Evolutionary conservation across 1,140 invertebrate species (phyloP).

Genomic region (Eumeta japonica): DNA sequence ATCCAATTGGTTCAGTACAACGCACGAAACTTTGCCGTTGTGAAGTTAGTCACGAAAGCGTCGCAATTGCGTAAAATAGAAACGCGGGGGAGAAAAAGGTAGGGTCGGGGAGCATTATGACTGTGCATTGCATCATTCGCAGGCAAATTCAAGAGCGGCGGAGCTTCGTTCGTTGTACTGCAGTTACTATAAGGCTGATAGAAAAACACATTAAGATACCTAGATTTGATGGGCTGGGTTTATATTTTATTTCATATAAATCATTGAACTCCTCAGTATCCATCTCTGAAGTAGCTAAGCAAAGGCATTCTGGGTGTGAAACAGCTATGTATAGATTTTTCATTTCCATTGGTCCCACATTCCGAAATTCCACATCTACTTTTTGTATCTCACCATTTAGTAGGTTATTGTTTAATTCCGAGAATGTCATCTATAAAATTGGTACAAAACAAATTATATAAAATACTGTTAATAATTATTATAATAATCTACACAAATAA

Average conservation of each 20-base stretch:
- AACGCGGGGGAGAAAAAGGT: too few relatives aligned
- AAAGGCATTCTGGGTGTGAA: constrained; percentile 68
- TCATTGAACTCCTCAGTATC: constrained; percentile 30
- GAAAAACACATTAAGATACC: constrained; percentile 20
- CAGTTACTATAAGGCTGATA: constrained; percentile 19
- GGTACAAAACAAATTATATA: neutral
- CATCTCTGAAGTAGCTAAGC: constrained; percentile 35
- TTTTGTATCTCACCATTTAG: constrained; percentile 72
- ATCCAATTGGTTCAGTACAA: neutral
- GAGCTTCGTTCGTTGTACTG: neutral
- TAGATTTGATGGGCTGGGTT: constrained; percentile 14
- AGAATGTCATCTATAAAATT: constrained; percentile 59
- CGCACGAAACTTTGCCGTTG: too few relatives aligned
- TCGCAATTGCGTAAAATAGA: too few relatives aligned
- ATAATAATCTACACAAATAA: neutral
- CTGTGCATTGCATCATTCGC: too few relatives aligned
- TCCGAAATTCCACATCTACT: constrained; percentile 67
- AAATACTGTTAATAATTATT: neutral
- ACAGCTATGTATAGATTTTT: constrained; percentile 67
- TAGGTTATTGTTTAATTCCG: constrained; percentile 66
- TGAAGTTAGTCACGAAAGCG: too few relatives aligned
- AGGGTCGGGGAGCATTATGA: too few relatives aligned
- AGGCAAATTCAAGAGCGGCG: neutral
- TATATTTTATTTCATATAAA: constrained; percentile 33
- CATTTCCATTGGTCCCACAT: constrained; percentile 67